Evolutionary conservation across 2,113 vertebrate genomes (phyloP), one percentile per base, ranked within the genome.

Genomic region (Paraplagusia blochii): DNA sequence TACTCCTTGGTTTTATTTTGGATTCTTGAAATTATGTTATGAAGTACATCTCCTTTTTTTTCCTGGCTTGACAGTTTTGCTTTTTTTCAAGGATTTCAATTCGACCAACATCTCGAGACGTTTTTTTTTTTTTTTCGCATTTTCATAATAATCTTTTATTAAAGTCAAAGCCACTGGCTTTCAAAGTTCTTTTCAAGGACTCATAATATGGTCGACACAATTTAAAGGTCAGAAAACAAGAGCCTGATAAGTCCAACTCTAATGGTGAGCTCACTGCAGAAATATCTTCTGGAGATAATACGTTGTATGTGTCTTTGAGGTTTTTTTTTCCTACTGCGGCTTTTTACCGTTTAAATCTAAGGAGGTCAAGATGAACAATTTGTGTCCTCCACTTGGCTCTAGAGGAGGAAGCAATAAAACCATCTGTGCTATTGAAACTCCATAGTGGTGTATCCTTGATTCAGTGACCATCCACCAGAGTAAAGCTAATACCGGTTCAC

Each of bases 161-260:
- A 60, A 75, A 82, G 65, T 66, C 52, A 2, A 18, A 43, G 61
- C 72, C 58, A 1, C 56, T 51, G 64, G 79, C 74, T 48, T 63
- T 51, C 38, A 57, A 71, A 71, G 80, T 74, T 44, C 58, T 63
- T 69, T 78, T 80, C 38, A 48, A 53, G 44, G 53, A 59, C 63
- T 68, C 79, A 84, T 83, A 50, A 69, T 72, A 79, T 38, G 2
- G 56, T 50, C 44, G 49, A 57, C 53, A 46, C 43, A 0, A 14
- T 72, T 65, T 74, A 78, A 85, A 84, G 85, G 81, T 83, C 78
- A 61, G 53, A 58, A 77, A 54, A 53, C 55, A 36, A n/a, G 75
- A 62, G 55, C 65, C 60, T 65, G 72, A 82, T 84, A 78, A 74
- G 38, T 50, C 62, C 54, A 68, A 71, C 71, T 74, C 54, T 22